Conservation (phyloP, 2,888 invertebrate genomes). For the Leistus spinibarbis region DNA sequence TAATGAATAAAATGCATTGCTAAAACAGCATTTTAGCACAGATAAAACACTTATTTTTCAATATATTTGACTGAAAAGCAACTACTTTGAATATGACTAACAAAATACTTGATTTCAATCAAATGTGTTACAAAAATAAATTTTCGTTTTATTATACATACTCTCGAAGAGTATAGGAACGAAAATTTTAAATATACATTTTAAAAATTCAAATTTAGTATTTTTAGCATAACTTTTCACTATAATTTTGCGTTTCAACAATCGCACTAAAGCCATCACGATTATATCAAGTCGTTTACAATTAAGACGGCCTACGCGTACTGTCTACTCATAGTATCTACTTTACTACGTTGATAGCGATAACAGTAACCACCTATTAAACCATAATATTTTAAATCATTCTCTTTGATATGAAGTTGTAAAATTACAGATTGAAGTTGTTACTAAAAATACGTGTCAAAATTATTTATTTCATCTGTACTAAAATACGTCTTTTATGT, state of each 20-base stretch:
- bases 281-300: too few relatives aligned
- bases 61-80: neutral
- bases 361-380: too few relatives aligned
- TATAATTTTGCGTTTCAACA: neutral
- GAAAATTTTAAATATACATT: neutral
- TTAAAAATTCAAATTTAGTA: too few relatives aligned
- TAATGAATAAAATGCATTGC: neutral
- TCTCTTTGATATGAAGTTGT: too few relatives aligned
- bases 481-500: neutral
- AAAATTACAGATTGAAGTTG: too few relatives aligned
- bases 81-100: too few relatives aligned
- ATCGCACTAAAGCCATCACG: too few relatives aligned
- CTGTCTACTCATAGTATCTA: neutral
- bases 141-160: neutral
- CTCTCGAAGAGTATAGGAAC: neutral
- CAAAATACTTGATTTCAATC: too few relatives aligned
- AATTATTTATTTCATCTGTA: neutral
- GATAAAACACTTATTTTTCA: neutral
- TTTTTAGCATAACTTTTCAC: neutral
- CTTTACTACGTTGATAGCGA: neutral
- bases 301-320: too few relatives aligned
- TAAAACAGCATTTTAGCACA: neutral
- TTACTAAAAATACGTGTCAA: too few relatives aligned
- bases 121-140: neutral
- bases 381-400: too few relatives aligned